These are phyloP conservation scores for Coptotermes formosanus DNA, from an alignment of 1,140 invertebrate species.

Conservation along the genomic window DNA sequence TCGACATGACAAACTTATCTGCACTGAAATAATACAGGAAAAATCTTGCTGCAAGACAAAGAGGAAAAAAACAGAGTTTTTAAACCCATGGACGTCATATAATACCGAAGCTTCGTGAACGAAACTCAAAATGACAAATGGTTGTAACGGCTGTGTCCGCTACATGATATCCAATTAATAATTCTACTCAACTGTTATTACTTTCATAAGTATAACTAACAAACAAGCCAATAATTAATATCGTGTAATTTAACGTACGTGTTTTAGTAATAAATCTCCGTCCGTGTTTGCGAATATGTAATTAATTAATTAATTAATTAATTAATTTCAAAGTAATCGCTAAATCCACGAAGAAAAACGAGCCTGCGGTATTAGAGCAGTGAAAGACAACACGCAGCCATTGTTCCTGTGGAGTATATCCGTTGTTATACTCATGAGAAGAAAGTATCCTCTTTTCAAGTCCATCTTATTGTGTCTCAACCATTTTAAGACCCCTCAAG, in stretches of 20 bases:
- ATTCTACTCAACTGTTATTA: not conserved
- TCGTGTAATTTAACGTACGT: not conserved
- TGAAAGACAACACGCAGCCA: not conserved
- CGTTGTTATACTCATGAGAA: not conserved
- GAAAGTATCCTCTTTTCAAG: not conserved
- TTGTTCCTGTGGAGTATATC: not conserved
- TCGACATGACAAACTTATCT: not conserved
- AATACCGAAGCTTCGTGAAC: not conserved
- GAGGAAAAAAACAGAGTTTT: not conserved
- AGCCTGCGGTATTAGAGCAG: not conserved
- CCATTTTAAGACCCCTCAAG: not conserved
- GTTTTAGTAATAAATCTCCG: not conserved
- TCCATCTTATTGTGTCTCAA: not conserved
- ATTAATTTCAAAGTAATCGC: not conserved
- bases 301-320: not conserved
- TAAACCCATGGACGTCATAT: not conserved
- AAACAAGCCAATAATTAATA: slow-evolving; percentile 17
- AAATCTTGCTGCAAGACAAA: not conserved
- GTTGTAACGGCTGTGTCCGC: not conserved
- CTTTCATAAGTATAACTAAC: not conserved
- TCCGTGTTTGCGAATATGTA: not conserved
- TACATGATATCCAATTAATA: slow-evolving; percentile 4
- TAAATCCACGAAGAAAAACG: not conserved
- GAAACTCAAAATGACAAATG: not conserved
- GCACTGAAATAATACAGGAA: not conserved